Evolutionary conservation across 2,797 vertebrate genomes (phyloP), one percentile per base, ranked within the genome.

Genomic region (Brachymystax lenok): DNA sequence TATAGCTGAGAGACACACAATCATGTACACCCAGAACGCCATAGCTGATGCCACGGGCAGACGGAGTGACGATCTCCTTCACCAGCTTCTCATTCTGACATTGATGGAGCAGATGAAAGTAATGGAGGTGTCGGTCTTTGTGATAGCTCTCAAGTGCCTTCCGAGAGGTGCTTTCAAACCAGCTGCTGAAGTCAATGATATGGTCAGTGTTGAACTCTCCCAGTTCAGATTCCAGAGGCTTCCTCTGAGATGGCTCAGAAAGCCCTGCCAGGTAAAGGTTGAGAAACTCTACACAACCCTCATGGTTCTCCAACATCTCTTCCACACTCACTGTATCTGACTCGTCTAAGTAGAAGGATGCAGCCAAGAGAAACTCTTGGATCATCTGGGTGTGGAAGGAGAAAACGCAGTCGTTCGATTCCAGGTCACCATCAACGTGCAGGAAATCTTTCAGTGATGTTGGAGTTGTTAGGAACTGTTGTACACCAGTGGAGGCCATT

Each of bases 241-340:
- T 86, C n/a, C 80, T 71, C 71, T 92, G 92, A 13, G 17, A 0
- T 0, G 84, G 80, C 50, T 92, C 87, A 0, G 91, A 94, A 14
- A 95, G 90, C 0, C 91, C 94, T 0, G 90, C 85, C 76, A 95
- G 35, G 79, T 94, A 95, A 17, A 86, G n/a, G 30, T 92, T 84
- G 1, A 93, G 83, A 74, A 90, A 86, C 14, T 86, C 75, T 0
- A 78, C 77, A 3, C 35, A 27, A 0, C 13, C 59, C 69, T 82
- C 79, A 17, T 86, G 76, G 4, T 80, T 74, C 12, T 84, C 69
- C 59, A 93, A 66, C 24, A 88, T 71, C 24, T 83, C 64, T 19
- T 79, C 66, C 12, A 82, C 69, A 14, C 79, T 73, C 1, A 74
- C 77, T 4, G 66, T 35, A 0, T 24, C 5, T 0, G 84, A 77